phyloP scores from a whole-genome alignment of 2,888 invertebrate species.

The Scaptomyza cyrtandrae region DNA sequence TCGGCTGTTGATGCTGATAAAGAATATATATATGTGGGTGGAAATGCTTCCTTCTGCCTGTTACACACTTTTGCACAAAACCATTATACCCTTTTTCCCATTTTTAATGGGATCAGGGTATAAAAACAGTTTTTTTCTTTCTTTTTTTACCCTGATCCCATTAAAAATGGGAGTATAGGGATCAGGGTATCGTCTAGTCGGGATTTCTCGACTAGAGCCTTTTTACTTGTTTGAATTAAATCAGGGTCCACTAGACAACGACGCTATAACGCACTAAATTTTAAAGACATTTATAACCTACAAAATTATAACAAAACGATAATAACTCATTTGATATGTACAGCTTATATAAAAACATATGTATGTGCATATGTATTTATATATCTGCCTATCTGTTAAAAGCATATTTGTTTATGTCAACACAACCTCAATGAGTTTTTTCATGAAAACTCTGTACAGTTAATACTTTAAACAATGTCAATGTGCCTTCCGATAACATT shows the following conservation, averaged over 20 bases:
- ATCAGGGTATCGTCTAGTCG: no score
- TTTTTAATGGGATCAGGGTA: no score
- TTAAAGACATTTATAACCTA: constrained; percentile 22
- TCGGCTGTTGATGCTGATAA: no score
- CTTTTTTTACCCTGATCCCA: no score
- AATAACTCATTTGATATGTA: constrained; percentile 42
- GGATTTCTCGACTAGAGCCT: no score
- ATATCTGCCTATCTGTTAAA: constrained; percentile 14
- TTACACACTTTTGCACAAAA: no score
- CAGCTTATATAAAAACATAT: background rate
- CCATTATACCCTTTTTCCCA: no score
- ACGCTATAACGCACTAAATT: constrained; percentile 47
- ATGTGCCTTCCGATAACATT: constrained; percentile 31
- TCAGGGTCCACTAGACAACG: constrained; percentile 29
- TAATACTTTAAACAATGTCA: constrained; percentile 37
- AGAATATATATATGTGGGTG: no score
- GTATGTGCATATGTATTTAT: background rate
- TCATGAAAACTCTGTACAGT: background rate
- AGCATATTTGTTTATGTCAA: constrained; percentile 23
- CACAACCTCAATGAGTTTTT: constrained; percentile 23
- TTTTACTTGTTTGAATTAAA: no score
- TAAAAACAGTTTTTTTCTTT: no score
- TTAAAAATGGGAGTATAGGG: no score
- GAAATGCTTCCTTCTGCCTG: no score
- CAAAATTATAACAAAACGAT: constrained; percentile 27